Base-by-base conservation (phyloP, 2,888 invertebrate species). In the Drosophila mimetica region DNA sequence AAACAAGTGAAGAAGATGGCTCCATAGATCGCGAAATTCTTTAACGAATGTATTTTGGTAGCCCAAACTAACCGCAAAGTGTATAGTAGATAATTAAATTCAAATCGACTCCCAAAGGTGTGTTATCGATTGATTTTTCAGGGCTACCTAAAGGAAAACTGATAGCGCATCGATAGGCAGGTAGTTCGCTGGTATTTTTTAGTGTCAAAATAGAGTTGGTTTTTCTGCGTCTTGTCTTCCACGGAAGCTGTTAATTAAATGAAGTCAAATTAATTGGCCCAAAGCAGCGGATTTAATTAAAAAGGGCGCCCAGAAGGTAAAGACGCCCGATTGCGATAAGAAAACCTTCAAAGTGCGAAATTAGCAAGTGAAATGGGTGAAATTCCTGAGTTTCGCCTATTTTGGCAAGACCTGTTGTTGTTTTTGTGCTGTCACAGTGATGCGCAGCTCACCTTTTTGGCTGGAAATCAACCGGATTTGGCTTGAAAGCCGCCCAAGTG, bases 321-420 rank as follows among this genome's bases (percentile, higher is more conserved):
- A 46, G 9, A 64, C 37, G 14, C 18, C 14, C 22, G 5, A 6
- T 18, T 0, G 25, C 5, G 22, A 4, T n/a, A 9, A 37, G 1
- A 0, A 30, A 1, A 34, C 0, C 2, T 6, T 8, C 5, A n/a
- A 7, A 18, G 22, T 47, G 18, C 32, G 11, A 7, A 44, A 32
- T 8, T 41, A 11, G 9, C 37, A 4, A 18, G 30, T n/a, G 41
- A 9, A 22, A 18, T 41, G 20, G 14, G 51, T 47, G 34, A 44
- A 48, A 67, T 47, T 60, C 20, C 41, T 36, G 42, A 53, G 44
- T 44, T 30, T 39, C 9, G 54, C 83, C 76, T 60, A 77, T 67
- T 70, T 80, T 74, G 77, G 84, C 76, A 77, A 76, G 59, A 75
- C 74, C 30, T 50, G 55, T 73, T 57, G 54, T 65, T 65, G 64